Evolutionary conservation across 2,888 invertebrate species (phyloP).

Genomic region (Barypeithes pellucidus): DNA sequence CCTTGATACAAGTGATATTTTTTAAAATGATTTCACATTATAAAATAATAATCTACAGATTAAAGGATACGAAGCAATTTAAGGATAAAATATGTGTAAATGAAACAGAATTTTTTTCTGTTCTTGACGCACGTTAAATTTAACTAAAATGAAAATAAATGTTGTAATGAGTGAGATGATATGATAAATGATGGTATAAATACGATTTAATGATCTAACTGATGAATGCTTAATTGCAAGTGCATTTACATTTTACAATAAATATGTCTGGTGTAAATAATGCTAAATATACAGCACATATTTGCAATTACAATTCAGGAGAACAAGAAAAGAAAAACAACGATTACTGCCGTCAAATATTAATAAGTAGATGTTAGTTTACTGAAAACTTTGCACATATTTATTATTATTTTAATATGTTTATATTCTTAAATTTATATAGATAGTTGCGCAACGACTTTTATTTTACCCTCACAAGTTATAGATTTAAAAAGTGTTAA

Average conservation of each 20-base stretch:
- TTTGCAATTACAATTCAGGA: not conserved
- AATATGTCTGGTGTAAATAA: too few species aligned
- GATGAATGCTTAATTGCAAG: not conserved
- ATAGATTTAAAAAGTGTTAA: too few species aligned
- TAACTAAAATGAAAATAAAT: not conserved
- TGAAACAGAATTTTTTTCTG: not conserved
- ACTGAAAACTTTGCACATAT: too few species aligned
- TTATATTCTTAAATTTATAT: too few species aligned
- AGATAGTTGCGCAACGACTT: too few species aligned
- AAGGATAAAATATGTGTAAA: not conserved
- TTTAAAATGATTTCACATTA: conserved; percentile 1
- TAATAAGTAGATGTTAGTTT: too few species aligned
- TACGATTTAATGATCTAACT: not conserved
- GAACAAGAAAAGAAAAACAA: too few species aligned
- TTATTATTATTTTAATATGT: too few species aligned
- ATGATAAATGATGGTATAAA: not conserved
- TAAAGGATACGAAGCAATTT: not conserved
- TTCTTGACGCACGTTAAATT: too few species aligned
- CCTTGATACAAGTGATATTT: not conserved
- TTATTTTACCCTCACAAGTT: too few species aligned
- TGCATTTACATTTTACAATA: conserved; percentile 7
- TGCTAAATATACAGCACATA: too few species aligned
- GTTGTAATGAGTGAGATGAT: not conserved
- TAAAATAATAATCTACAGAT: not conserved
- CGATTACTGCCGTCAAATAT: too few species aligned